phyloP scores from a whole-genome alignment of 1,140 invertebrate species.

The Micrasema minimum region DNA sequence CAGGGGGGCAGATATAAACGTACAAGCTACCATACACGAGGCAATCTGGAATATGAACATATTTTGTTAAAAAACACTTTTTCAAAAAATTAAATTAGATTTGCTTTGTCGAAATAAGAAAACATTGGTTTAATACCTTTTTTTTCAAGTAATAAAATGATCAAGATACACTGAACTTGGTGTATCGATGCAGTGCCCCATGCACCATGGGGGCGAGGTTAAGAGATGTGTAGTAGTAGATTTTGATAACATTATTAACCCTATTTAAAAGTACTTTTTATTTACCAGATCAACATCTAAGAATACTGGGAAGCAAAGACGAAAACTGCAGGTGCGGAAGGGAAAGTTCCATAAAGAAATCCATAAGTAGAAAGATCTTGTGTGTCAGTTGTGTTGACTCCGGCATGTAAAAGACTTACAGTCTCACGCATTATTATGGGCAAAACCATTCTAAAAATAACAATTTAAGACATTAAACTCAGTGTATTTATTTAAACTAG shows the following conservation, averaged over 20 bases:
- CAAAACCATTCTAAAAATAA: slow-evolving; percentile 75
- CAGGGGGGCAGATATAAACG: slow-evolving; percentile 91
- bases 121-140: no score
- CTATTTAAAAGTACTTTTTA: no score
- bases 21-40: slow-evolving; percentile 91
- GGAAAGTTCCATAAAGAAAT: slow-evolving; percentile 96
- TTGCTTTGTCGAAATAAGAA: no score
- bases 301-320: slow-evolving; percentile 92
- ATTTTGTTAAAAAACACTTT: not conserved
- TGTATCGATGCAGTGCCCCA: no score
- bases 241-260: no score
- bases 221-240: no score
- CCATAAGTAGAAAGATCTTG: slow-evolving; percentile 89
- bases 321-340: slow-evolving; percentile 93
- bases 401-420: slow-evolving; percentile 78
- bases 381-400: slow-evolving; percentile 76
- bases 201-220: no score
- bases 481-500: not conserved
- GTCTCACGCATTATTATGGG: slow-evolving; percentile 90
- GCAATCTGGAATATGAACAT: slow-evolving; percentile 75
- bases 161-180: no score
- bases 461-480: not conserved
- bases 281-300: slow-evolving; percentile 86
- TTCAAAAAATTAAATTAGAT: no score
- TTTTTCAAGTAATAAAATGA: no score